Conservation (phyloP, 2,888 invertebrate species). For the Pheosia tremula region DNA sequence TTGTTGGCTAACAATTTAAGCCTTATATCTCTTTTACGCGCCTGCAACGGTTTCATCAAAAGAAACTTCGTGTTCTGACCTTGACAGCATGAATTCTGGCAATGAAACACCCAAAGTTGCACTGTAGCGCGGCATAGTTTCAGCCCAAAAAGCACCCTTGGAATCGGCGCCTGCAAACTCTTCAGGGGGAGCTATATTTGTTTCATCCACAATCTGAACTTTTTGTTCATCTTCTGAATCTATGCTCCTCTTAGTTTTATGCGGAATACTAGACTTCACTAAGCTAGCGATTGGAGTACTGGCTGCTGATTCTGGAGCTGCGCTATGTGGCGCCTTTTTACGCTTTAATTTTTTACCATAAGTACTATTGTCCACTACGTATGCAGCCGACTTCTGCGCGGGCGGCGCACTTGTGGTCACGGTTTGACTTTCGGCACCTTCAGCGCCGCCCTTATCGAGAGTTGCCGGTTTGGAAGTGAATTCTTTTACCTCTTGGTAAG, state of each 20-base stretch:
- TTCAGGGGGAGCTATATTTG: slow-evolving; percentile 74
- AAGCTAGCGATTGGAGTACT: slow-evolving; percentile 51
- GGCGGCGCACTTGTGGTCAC: slow-evolving; percentile 68
- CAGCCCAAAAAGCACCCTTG: slow-evolving; percentile 87
- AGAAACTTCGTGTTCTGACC: slow-evolving; percentile 87
- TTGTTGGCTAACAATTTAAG: slow-evolving; percentile 65
- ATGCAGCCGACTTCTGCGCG: slow-evolving; percentile 66
- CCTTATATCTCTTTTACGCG: slow-evolving; percentile 62
- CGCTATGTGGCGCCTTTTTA: slow-evolving; percentile 64
- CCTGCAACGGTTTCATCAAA: slow-evolving; percentile 85
- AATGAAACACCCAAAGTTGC: slow-evolving; percentile 86
- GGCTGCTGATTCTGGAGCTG: slow-evolving; percentile 48
- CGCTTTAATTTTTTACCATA: slow-evolving; percentile 74
- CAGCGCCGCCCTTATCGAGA: slow-evolving; percentile 55
- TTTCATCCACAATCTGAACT: slow-evolving; percentile 63
- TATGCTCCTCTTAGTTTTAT: slow-evolving; percentile 67
- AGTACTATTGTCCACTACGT: slow-evolving; percentile 65
- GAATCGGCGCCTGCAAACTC: slow-evolving; percentile 83
- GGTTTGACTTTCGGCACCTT: slow-evolving; percentile 70
- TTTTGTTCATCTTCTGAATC: slow-evolving; percentile 62
- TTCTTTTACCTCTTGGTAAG: slow-evolving; percentile 87
- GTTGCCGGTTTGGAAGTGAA: slow-evolving; percentile 79
- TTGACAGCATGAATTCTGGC: slow-evolving; percentile 88
- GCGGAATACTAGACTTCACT: slow-evolving; percentile 34
- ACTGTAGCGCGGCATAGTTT: slow-evolving; percentile 87